phyloP scores from a whole-genome alignment of 2,797 vertebrate genomes.

The Nannoperca obscura region DNA sequence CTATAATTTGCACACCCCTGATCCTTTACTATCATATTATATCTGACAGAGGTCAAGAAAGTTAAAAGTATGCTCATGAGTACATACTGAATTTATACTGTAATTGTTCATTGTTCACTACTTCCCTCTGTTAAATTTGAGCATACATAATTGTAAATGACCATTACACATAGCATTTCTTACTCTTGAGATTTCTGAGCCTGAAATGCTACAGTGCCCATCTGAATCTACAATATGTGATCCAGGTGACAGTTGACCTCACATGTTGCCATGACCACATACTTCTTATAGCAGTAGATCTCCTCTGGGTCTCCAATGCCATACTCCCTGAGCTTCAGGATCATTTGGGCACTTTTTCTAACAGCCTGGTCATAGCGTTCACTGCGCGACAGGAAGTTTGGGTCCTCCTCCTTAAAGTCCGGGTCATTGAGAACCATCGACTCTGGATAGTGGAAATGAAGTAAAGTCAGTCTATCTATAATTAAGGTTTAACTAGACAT shows the following conservation, averaged over 20 bases:
- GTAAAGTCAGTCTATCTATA: background rate
- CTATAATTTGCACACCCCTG: background rate
- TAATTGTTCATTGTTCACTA: background rate
- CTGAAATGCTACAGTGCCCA: background rate
- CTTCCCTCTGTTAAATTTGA: background rate
- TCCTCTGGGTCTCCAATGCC: slow-evolving; percentile 95
- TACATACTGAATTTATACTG: background rate
- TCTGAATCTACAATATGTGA: background rate
- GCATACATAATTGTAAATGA: background rate
- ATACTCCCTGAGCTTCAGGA: slow-evolving; percentile 91
- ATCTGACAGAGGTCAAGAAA: background rate
- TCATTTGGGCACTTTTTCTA: slow-evolving; percentile 92
- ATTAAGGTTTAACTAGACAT: background rate
- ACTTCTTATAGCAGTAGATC: slow-evolving; percentile 96
- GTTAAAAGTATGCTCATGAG: background rate
- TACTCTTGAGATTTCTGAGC: background rate
- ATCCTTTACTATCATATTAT: background rate
- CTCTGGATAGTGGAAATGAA: slow-evolving; percentile 75
- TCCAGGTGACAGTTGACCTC: background rate
- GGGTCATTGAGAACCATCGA: slow-evolving; percentile 91
- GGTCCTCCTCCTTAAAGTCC: slow-evolving; percentile 91
- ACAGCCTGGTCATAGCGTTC: slow-evolving; percentile 94
- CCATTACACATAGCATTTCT: background rate
- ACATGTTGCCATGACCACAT: slow-evolving; percentile 31
- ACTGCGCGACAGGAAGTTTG: slow-evolving; percentile 94